Evolutionary conservation across 2,113 vertebrate species (phyloP).

Genomic region (Oncorhynchus masou): DNA sequence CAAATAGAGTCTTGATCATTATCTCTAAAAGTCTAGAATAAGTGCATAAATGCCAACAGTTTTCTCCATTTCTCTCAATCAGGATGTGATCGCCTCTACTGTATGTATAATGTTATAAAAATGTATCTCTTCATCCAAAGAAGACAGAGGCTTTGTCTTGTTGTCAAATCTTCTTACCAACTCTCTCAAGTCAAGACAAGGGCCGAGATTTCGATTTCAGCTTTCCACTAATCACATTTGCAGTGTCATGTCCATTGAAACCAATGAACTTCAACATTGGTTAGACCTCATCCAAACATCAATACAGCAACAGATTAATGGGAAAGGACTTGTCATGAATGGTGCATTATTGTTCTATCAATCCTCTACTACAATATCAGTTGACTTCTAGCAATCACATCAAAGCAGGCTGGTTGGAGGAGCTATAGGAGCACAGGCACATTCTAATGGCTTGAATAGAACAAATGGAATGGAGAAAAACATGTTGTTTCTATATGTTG

Average conservation of each 20-base stretch:
- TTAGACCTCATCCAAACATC: constrained; percentile 49
- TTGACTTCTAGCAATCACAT: neutral
- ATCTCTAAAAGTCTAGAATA: neutral
- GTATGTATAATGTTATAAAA: neutral
- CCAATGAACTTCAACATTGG: constrained; percentile 21
- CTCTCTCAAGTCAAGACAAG: neutral
- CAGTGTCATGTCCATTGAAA: constrained; percentile 30
- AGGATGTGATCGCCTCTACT: neutral
- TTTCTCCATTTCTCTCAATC: neutral
- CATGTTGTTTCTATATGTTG: too few species aligned
- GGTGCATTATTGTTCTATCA: constrained; percentile 41
- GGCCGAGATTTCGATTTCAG: neutral
- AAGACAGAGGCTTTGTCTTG: neutral
- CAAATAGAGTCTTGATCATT: neutral
- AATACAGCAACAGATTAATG: constrained; percentile 46
- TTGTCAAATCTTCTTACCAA: constrained; percentile 8
- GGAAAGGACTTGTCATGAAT: constrained; percentile 43
- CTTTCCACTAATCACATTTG: constrained; percentile 22
- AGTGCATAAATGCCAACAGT: neutral
- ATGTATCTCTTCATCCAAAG: neutral
- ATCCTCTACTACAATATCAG: neutral
- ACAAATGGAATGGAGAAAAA: too few species aligned
- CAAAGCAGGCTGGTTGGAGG: too few species aligned
- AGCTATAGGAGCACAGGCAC: too few species aligned
- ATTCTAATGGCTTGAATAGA: too few species aligned